Evolutionary conservation across 2,113 vertebrate genomes (phyloP).

Genomic region (Elephantulus edwardii): DNA sequence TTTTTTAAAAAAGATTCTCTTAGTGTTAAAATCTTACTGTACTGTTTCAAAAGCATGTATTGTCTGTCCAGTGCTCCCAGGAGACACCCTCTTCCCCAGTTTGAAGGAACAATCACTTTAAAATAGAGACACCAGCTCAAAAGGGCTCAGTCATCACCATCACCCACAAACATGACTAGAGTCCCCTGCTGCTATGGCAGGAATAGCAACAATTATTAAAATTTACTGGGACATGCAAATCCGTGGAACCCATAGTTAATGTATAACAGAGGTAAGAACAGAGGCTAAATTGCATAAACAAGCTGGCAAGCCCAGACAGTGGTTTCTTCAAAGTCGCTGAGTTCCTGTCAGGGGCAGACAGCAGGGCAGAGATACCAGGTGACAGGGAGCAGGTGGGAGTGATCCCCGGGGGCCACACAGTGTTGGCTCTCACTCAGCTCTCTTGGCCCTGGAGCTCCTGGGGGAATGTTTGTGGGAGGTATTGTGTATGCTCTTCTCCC

Average conservation of each 20-base stretch:
- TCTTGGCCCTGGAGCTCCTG: not conserved
- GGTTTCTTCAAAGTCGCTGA: too few species aligned
- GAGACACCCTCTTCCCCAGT: not conserved
- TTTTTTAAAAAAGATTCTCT: too few species aligned
- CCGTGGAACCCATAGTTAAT: not conserved
- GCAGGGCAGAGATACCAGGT: too few species aligned
- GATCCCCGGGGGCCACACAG: not conserved
- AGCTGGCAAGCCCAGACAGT: too few species aligned
- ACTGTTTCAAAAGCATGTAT: constrained; percentile 4
- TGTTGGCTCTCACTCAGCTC: too few species aligned
- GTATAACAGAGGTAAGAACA: not conserved
- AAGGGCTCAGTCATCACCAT: too few species aligned
- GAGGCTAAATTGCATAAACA: too few species aligned
- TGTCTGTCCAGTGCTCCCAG: not conserved
- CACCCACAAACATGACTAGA: too few species aligned
- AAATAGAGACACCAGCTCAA: not conserved
- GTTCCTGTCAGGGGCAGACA: too few species aligned
- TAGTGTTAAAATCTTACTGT: too few species aligned
- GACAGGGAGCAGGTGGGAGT: not conserved
- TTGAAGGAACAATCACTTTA: constrained; percentile 1
- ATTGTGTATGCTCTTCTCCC: not conserved
- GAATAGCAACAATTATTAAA: not conserved
- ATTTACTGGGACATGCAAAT: not conserved
- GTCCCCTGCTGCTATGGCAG: not conserved
- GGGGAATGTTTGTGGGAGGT: too few species aligned